Percentiles rank a stretch among this genome's conserved stretches.
Conservation (phyloP, 2,113 vertebrate genomes). For the Haemorhous mexicanus region DNA sequence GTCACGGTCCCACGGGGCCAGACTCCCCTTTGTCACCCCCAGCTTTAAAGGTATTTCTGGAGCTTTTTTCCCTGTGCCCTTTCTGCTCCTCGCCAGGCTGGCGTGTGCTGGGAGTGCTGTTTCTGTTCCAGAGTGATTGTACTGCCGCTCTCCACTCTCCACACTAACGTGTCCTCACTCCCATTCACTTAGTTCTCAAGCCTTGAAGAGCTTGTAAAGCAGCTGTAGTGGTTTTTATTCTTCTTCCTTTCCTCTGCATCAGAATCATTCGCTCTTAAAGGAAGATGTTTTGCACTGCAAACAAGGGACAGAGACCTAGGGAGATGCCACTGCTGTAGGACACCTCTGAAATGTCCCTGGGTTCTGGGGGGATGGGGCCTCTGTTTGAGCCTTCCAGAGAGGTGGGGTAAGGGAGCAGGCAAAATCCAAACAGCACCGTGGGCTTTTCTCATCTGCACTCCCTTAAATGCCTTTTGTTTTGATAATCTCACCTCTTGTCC, state of each 20-base stretch:
- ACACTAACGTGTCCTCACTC: neutral
- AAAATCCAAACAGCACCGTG: fast-evolving
- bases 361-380: neutral
- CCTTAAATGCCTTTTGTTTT: neutral
- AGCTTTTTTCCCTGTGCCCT: neutral
- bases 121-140: neutral
- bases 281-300: neutral
- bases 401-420: neutral
- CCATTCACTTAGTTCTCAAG: neutral
- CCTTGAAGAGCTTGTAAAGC: neutral
- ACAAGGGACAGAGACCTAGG: neutral
- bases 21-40: slow-evolving; percentile 17
- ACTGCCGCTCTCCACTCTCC: neutral
- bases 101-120: neutral
- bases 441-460: neutral
- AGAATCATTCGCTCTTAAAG: neutral
- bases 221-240: neutral
- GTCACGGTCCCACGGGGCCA: neutral
- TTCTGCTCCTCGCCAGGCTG: neutral
- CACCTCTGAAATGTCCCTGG: fast-evolving
- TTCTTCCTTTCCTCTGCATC: neutral
- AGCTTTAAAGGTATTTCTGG: slow-evolving; percentile 50
- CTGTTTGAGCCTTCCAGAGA: neutral
- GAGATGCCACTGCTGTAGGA: neutral
- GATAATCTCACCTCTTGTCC: neutral